Conservation (phyloP, 2,888 invertebrate genomes). For the Cephus spinipes region DNA sequence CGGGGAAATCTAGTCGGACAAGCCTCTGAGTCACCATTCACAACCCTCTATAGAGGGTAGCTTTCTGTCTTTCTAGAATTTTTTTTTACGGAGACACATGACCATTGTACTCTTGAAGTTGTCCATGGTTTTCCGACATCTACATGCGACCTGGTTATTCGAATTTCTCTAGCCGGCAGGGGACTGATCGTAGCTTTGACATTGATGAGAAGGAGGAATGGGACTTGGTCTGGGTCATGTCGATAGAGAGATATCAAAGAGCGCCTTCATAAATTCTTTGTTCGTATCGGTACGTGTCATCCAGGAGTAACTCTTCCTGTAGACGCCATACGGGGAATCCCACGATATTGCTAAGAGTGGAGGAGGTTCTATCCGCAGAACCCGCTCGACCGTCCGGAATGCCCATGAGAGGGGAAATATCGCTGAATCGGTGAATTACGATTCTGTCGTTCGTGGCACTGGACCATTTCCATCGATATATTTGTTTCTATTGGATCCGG, state of each 20-base stretch:
- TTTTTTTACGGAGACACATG: background rate
- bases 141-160: background rate
- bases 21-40: conserved; percentile 37
- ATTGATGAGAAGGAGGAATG: background rate
- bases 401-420: conserved; percentile 28
- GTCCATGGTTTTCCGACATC: background rate
- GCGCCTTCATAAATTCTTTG: conserved; percentile 48
- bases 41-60: background rate
- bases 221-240: conserved; percentile 25
- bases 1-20: conserved; percentile 61
- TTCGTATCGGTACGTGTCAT: conserved; percentile 34
- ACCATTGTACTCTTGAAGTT: background rate
- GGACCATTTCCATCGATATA: conserved; percentile 16
- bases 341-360: conserved; percentile 30
- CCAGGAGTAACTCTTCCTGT: conserved; percentile 29
- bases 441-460: conserved; percentile 20
- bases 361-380: background rate
- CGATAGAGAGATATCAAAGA: conserved; percentile 50
- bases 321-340: conserved; percentile 24
- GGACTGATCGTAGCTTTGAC: background rate
- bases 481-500: conserved; percentile 22
- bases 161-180: background rate
- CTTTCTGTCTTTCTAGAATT: background rate
- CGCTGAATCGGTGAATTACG: conserved; percentile 39
- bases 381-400: conserved; percentile 8